Base-by-base conservation (phyloP, 1,140 invertebrate species). In the Ceratina japonica region DNA sequence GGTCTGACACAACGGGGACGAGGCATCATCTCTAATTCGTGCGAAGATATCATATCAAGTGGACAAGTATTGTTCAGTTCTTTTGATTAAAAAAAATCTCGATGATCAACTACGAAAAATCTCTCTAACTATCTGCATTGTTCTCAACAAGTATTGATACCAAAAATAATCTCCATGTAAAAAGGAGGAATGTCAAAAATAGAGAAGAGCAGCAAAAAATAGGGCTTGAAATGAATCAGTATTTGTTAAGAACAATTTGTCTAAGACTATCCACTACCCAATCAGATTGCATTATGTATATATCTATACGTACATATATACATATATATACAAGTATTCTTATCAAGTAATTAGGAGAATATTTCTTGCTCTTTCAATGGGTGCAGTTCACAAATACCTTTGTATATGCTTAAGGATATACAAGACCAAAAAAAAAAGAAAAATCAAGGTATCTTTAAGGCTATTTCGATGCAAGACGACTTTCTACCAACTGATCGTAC, bases 211-310 rank as follows among this genome's bases (percentile, higher is more conserved):
- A 54, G 58, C 12, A 8, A 20, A 70, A 31, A 70, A 49, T 62
- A 56, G 31, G 31, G 8, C 22, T 62, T 66, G 24, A 16, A 16
- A 0, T n/a, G 56, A 18, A 52, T 75, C 54, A 68, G 75, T 37
- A 68, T 61, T 51, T 66, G 62, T 61, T 58, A 22, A 24, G 62
- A 22, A 75, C 65, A 79, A 74, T 68, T 69, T n/a, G 37, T 68
- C 77, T 79, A 79, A 79, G 61, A 16, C 71, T 74, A 79, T 79
- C 20, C 27, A 59, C 77, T 79, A 75, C 18, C 63, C 61, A 74
- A 73, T 79, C 63, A 24, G 56, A 22, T 20, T 8, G 51, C 20
- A 52, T 54, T 71, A 59, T 52, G 16, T 56, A 58, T 73, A 52
- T 51, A 58, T 72, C 22, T 37, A 49, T 64, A 63, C 13, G n/a